phyloP scores from a whole-genome alignment of 1,140 invertebrate genomes.

The Drosophila orosa region DNA sequence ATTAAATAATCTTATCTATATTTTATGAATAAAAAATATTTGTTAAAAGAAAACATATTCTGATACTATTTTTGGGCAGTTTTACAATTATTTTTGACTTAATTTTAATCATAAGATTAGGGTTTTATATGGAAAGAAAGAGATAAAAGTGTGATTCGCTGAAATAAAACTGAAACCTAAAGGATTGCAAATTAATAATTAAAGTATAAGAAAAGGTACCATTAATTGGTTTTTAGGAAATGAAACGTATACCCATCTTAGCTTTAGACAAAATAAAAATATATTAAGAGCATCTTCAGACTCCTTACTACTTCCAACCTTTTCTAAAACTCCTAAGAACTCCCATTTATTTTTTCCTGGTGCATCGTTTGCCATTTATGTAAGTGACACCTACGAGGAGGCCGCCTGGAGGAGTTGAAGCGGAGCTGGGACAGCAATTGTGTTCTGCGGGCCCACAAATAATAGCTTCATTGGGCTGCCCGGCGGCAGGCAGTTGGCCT shows the following conservation, averaged over 20 bases:
- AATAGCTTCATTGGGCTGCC: conserved; percentile 74
- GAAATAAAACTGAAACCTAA: background rate
- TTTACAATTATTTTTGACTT: background rate
- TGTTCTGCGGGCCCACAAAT: conserved; percentile 68
- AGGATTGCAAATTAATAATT: background rate
- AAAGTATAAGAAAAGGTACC: background rate
- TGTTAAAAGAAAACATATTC: no score
- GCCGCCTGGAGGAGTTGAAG: conserved; percentile 33
- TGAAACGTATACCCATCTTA: no score
- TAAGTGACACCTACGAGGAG: conserved; percentile 75
- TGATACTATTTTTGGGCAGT: background rate
- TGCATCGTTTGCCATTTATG: conserved; percentile 49
- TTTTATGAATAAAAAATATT: no score
- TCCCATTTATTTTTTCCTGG: background rate
- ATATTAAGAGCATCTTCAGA: background rate
- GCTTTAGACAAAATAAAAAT: background rate
- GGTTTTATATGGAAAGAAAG: background rate
- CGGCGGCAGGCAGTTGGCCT: conserved; percentile 26
- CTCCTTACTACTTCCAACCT: no score
- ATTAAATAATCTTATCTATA: background rate
- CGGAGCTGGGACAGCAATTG: conserved; percentile 44
- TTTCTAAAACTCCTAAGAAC: background rate
- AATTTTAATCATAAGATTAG: background rate
- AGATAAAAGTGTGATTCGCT: no score
- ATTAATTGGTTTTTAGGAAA: no score